These are phyloP conservation scores for Hemichromis elongatus DNA, from an alignment of 2,113 vertebrate species.

Conservation along the genomic window DNA sequence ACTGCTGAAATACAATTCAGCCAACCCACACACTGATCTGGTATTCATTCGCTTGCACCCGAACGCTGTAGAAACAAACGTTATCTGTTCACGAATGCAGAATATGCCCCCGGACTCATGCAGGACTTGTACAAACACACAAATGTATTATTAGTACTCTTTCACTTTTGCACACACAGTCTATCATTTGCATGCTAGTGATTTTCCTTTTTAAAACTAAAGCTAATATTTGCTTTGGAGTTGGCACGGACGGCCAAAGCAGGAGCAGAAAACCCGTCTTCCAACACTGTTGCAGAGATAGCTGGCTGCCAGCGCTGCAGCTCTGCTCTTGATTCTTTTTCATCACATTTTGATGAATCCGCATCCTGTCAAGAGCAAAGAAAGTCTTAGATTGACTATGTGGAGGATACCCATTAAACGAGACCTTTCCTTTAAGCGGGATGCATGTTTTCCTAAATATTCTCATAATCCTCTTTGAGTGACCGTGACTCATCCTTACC, in stretches of 20 bases:
- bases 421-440: neutral
- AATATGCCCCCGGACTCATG: neutral
- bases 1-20: neutral
- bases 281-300: neutral
- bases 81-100: neutral
- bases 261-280: neutral
- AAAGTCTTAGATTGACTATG: neutral
- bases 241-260: neutral
- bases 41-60: neutral
- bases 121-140: neutral
- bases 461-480: neutral
- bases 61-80: neutral
- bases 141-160: neutral
- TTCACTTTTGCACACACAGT: neutral
- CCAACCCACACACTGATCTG: neutral
- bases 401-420: neutral
- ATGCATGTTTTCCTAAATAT: neutral
- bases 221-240: conserved; percentile 1
- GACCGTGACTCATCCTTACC: conserved; percentile 36
- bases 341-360: conserved; percentile 39
- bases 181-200: neutral
- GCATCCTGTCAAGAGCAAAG: conserved; percentile 17
- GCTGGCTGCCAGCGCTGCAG: neutral
- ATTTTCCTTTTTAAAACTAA: neutral
- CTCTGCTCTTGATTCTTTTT: neutral